Conservation (phyloP, 2,888 invertebrate genomes). For the Plebejus anna region DNA sequence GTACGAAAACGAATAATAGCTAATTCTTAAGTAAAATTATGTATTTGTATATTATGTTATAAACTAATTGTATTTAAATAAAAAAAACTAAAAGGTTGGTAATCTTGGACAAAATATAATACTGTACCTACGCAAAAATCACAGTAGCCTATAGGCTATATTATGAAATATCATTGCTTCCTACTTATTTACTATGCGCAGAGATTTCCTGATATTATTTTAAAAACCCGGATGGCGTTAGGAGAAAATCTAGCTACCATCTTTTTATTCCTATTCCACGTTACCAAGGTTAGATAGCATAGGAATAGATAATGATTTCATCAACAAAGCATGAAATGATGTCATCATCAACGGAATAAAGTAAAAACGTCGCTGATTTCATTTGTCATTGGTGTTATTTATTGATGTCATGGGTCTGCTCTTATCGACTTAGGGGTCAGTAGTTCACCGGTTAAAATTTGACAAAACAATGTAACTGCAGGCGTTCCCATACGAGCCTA, state of each 20-base stretch:
- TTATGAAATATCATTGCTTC: background rate
- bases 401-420: slow-evolving; percentile 12
- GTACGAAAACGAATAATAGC: background rate
- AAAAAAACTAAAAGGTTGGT: too few species aligned
- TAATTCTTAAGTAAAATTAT: background rate
- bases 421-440: slow-evolving; percentile 12
- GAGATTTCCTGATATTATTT: background rate
- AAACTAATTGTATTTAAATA: too few species aligned
- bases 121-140: too few species aligned
- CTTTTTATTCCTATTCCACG: slow-evolving; percentile 20
- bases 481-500: too few species aligned
- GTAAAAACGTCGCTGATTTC: slow-evolving; percentile 24
- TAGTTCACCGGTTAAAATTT: background rate
- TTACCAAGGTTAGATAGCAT: slow-evolving; percentile 19
- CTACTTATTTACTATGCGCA: background rate
- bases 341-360: slow-evolving; percentile 26
- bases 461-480: background rate
- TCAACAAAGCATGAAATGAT: slow-evolving; percentile 22
- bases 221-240: background rate
- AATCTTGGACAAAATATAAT: too few species aligned
- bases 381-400: slow-evolving; percentile 22
- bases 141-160: too few species aligned
- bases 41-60: too few species aligned
- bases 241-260: background rate
- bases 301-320: slow-evolving; percentile 26